Evolutionary conservation across 1,140 invertebrate species (phyloP).

Genomic region (Achroia grisella): DNA sequence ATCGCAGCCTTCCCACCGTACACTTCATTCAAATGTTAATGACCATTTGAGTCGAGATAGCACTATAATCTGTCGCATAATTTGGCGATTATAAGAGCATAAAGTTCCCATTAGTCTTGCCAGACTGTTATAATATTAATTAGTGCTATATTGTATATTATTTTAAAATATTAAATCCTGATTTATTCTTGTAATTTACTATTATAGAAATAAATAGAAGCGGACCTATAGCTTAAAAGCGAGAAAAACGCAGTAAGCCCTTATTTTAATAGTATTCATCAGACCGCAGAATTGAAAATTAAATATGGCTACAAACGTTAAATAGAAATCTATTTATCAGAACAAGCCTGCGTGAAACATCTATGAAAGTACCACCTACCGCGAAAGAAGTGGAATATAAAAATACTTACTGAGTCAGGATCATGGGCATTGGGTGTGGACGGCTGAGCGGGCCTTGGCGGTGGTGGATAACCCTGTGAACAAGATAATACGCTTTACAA

Average conservation of each 20-base stretch:
- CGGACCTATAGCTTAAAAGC: too few species aligned
- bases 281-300: too few species aligned
- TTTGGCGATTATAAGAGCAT: conserved; percentile 7
- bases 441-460: conserved; percentile 69
- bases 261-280: too few species aligned
- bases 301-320: neutral
- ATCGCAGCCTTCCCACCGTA: conserved; percentile 7
- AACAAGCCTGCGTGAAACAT: neutral
- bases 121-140: neutral
- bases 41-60: neutral
- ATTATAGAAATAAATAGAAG: too few species aligned
- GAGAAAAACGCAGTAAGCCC: too few species aligned
- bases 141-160: too few species aligned
- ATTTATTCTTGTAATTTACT: too few species aligned
- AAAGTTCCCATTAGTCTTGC: conserved; percentile 1
- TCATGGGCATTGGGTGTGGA: conserved; percentile 72
- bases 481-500: conserved; percentile 2
- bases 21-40: conserved; percentile 13
- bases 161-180: too few species aligned
- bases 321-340: neutral
- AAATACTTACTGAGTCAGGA: conserved; percentile 68
- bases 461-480: conserved; percentile 63
- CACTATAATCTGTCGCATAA: conserved; percentile 5
- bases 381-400: neutral
- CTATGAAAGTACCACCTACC: too few species aligned